Base-by-base conservation (phyloP, 2,797 vertebrate genomes). In the Xiphophorus birchmanni region DNA sequence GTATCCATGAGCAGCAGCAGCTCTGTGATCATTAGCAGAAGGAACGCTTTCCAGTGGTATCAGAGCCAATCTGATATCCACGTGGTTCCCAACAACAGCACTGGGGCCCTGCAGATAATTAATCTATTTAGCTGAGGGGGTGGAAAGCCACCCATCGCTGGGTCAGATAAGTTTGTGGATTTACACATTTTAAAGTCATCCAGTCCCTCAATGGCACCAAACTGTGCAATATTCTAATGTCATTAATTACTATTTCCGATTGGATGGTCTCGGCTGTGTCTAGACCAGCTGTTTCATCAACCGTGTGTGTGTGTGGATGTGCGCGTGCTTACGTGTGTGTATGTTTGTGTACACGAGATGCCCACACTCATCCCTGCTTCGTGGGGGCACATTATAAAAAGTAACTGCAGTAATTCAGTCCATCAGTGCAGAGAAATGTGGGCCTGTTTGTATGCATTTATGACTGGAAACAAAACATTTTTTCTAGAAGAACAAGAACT, bases 241-340 rank as follows among this genome's bases (percentile, higher is more conserved):
- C 92, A 95, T 95, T 96, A 96, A 95, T 95, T 95, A 95, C 93
- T 93, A 95, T 94, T 95, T 95, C 93, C 95, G 91, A 94, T 94
- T 96, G 94, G 92, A 94, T 95, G 93, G 92, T 94, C 91, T 93
- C 90, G 91, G 88, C 90, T 94, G 91, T 94, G 94, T 95, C 91
- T 92, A 90, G 88, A 95, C 94, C 94, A 95, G 94, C 95, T 95
- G 94, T 95, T 95, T 92, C 93, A 94, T 95, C 92, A 91, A 86
- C 81, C 81, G 44, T 83, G 72, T 58, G 81, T 63, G 78, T 10
- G 80, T 73, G 82, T 71, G 69, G 8, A 23, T 50, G 79, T 12
- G 71, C 5, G 0, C 37, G 82, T 60, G 80, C 10, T 79, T 67
- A 79, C 75, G 77, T 77, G 76, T 47, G 52, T 73, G 67, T 52